Percentiles rank a stretch among this genome's conserved stretches.
Evolutionary conservation across 92 coral and sea anemone genomes (phyloP).

Genomic region (Parazoanthus swiftii): DNA sequence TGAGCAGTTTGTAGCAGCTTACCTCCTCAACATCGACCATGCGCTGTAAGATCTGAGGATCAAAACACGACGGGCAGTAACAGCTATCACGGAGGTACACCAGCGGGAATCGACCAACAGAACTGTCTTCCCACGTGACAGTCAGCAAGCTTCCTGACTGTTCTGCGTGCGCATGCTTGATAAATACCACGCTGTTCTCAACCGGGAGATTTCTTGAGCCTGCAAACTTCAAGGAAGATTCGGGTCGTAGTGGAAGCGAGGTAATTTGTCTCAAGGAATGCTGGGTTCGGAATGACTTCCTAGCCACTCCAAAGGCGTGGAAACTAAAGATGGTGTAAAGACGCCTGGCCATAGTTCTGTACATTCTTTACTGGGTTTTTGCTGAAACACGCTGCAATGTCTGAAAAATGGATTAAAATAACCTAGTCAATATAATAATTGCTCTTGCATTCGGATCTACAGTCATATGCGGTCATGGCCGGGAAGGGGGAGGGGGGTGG

Average conservation of each 20-base stretch:
- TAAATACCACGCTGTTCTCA: background rate
- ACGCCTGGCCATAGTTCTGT: slow-evolving; percentile 2
- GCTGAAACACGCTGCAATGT: background rate
- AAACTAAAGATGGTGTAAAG: background rate
- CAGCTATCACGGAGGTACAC: slow-evolving; percentile 9
- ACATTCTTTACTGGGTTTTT: background rate
- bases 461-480: too few species aligned
- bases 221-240: background rate
- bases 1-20: background rate
- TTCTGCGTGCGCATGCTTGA: background rate
- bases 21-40: slow-evolving; percentile 5
- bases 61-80: slow-evolving; percentile 6
- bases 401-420: background rate
- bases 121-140: background rate
- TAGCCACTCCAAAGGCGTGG: background rate
- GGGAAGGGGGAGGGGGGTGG: too few species aligned
- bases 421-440: background rate
- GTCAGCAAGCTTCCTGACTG: background rate
- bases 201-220: background rate
- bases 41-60: slow-evolving; percentile 7
- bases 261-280: background rate
- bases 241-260: background rate
- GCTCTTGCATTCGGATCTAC: background rate
- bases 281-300: background rate
- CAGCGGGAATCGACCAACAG: background rate